A percentile compares a stretch with the other conserved stretches of the same genome.
Conservation (phyloP, 2,797 vertebrate species). For the Phoebastria nigripes region DNA sequence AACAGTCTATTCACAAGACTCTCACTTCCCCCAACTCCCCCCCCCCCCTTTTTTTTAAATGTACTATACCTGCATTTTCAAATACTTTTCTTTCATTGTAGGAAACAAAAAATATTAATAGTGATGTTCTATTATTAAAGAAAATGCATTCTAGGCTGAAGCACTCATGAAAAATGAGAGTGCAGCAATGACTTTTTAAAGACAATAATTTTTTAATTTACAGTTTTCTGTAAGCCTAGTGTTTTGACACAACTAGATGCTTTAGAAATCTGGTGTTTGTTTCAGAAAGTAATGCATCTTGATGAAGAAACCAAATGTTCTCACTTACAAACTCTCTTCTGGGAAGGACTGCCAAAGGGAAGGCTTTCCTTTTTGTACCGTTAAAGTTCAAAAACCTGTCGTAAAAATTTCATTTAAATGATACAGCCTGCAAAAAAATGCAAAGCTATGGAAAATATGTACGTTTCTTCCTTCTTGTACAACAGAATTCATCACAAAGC, state of each 20-base stretch:
- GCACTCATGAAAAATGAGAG: neutral
- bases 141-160: neutral
- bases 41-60: neutral
- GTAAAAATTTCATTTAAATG: neutral
- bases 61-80: neutral
- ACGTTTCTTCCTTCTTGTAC: neutral
- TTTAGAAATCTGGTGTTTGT: slow-evolving; percentile 40
- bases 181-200: neutral
- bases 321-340: slow-evolving; percentile 16
- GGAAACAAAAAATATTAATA: neutral
- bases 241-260: slow-evolving; percentile 37
- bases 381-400: neutral
- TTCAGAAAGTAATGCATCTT: slow-evolving; percentile 20
- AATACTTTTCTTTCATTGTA: neutral
- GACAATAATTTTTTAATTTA: neutral
- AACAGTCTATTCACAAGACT: neutral
- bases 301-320: slow-evolving; percentile 42
- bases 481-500: neutral
- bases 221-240: neutral
- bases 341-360: slow-evolving; percentile 23
- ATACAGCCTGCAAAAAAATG: slow-evolving; percentile 3
- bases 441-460: neutral
- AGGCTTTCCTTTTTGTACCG: slow-evolving; percentile 4
- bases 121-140: neutral
- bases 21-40: neutral